Percentiles rank a stretch among this genome's conserved stretches.
Conservation (phyloP, 2,888 invertebrate genomes). For the Seira sanloemensis region DNA sequence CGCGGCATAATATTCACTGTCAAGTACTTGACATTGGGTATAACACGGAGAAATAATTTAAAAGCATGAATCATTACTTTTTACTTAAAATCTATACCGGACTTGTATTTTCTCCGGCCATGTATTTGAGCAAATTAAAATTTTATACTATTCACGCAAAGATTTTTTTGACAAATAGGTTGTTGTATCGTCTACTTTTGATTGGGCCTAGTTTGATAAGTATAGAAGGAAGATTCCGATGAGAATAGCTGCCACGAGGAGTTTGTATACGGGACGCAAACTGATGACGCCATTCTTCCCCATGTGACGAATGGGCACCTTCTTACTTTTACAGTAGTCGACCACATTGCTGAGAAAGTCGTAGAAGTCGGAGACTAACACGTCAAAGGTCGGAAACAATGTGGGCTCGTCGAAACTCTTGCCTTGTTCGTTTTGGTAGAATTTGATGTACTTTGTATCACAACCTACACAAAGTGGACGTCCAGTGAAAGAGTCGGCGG, state of each 20-base stretch:
- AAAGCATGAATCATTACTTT: no score
- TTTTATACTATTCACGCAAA: background rate
- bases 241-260: slow-evolving; percentile 56
- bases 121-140: no score
- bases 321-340: slow-evolving; percentile 55
- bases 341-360: slow-evolving; percentile 60
- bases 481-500: slow-evolving; percentile 61
- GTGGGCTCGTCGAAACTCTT: slow-evolving; percentile 60
- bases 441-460: slow-evolving; percentile 64
- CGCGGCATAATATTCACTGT: no score
- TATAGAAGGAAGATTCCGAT: slow-evolving; percentile 62
- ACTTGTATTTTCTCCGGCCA: no score
- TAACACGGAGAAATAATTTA: no score
- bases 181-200: background rate
- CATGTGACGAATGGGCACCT: slow-evolving; percentile 53
- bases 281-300: slow-evolving; percentile 56
- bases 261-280: slow-evolving; percentile 61
- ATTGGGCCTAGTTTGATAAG: slow-evolving; percentile 33
- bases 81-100: no score
- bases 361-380: slow-evolving; percentile 57
- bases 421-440: slow-evolving; percentile 65
- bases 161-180: background rate
- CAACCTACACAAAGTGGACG: slow-evolving; percentile 62
- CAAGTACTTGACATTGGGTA: no score
- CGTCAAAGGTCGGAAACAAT: slow-evolving; percentile 54